phyloP scores from a whole-genome alignment of 2,888 invertebrate genomes.

The Brachyopa scutellaris region DNA sequence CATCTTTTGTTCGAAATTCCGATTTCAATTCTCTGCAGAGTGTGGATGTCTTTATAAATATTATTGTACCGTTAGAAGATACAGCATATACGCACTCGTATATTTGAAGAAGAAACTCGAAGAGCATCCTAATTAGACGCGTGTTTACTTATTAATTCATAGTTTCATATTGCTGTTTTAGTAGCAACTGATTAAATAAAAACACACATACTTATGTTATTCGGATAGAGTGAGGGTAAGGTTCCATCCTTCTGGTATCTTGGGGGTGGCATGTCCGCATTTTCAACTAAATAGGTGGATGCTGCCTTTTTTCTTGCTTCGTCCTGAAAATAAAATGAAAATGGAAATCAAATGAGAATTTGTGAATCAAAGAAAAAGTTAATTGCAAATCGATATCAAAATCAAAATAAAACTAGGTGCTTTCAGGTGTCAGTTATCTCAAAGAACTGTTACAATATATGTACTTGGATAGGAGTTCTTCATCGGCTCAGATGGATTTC shows the following conservation, averaged over 20 bases:
- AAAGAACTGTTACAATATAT: no score
- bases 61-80: background rate
- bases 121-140: no score
- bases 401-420: no score
- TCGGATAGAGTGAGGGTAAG: constrained; percentile 85
- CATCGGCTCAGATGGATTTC: no score
- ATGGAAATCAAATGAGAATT: background rate
- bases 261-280: constrained; percentile 83
- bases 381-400: background rate
- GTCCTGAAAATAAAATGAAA: constrained; percentile 76
- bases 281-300: constrained; percentile 84
- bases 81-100: no score
- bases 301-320: constrained; percentile 83
- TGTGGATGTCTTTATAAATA: constrained; percentile 3
- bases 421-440: no score
- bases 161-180: no score
- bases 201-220: constrained; percentile 84
- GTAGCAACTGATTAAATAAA: no score
- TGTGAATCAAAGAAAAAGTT: background rate
- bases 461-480: no score
- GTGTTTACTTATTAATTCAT: no score
- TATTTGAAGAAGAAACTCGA: no score
- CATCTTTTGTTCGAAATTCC: constrained; percentile 30
- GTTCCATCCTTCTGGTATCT: constrained; percentile 85
- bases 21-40: constrained; percentile 20